Evolutionary conservation across 2,113 vertebrate species (phyloP).

Genomic region (Campylomormyrus tamandua): DNA sequence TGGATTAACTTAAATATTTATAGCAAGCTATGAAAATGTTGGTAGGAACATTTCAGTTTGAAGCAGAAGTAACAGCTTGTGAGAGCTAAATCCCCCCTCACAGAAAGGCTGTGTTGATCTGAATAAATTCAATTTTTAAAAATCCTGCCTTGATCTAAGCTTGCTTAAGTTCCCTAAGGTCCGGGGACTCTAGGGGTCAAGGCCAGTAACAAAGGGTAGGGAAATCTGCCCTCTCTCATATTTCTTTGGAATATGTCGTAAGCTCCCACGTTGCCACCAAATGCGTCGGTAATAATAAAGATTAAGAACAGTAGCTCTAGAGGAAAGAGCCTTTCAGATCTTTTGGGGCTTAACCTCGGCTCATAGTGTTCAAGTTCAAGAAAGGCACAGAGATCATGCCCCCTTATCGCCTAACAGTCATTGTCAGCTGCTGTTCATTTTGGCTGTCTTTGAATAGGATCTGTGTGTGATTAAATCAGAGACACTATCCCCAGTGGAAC

Average conservation of each 20-base stretch:
- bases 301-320: constrained; percentile 47
- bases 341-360: constrained; percentile 14
- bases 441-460: background rate
- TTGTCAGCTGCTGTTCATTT: constrained; percentile 14
- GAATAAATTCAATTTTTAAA: constrained; percentile 85
- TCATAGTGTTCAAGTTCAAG: constrained; percentile 28
- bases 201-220: constrained; percentile 69
- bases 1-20: constrained; percentile 22
- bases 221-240: constrained; percentile 62
- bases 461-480: background rate
- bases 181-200: constrained; percentile 71
- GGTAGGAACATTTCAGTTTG: constrained; percentile 2
- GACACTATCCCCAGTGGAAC: background rate
- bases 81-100: constrained; percentile 30
- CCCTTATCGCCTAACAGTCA: constrained; percentile 7
- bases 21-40: constrained; percentile 19
- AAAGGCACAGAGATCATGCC: background rate
- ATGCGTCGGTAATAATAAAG: constrained; percentile 60
- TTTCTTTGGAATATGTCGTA: constrained; percentile 51
- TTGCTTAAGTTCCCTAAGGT: constrained; percentile 70
- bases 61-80: constrained; percentile 23
- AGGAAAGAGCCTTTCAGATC: constrained; percentile 42
- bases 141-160: constrained; percentile 85
- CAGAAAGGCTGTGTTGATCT: constrained; percentile 65
- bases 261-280: constrained; percentile 57